phyloP scores from a whole-genome alignment of 2,888 invertebrate species.

The Oscheius myriophilus region DNA sequence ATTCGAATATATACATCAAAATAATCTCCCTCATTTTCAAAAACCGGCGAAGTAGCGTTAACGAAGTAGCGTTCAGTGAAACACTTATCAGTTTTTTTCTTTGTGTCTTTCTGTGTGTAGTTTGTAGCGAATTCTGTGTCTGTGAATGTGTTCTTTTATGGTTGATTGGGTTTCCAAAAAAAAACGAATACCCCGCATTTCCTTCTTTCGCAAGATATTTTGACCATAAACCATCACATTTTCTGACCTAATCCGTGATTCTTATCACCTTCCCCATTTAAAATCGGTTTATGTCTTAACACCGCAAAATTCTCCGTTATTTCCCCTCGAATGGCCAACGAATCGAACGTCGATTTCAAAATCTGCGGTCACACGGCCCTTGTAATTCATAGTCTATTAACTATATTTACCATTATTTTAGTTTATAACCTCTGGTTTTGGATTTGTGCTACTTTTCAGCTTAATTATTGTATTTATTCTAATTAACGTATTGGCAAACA shows the following conservation, averaged over 20 bases:
- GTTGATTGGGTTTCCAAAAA: too few relatives aligned
- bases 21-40: too few relatives aligned
- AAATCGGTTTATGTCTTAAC: background rate
- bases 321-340: background rate
- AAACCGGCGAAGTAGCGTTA: too few relatives aligned
- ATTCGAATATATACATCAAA: too few relatives aligned
- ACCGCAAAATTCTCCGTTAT: background rate
- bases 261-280: background rate
- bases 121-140: too few relatives aligned
- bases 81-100: too few relatives aligned
- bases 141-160: too few relatives aligned
- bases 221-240: background rate
- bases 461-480: constrained; percentile 8
- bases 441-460: constrained; percentile 6
- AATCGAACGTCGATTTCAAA: background rate
- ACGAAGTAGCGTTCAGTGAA: too few relatives aligned
- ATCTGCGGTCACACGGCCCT: constrained; percentile 18
- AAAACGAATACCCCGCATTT: too few relatives aligned
- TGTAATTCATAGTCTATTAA: background rate
- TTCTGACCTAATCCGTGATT: background rate
- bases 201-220: background rate
- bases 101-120: too few relatives aligned
- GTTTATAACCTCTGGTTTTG: background rate
- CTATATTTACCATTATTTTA: background rate
- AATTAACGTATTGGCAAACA: constrained; percentile 9